Conservation (phyloP, 2,888 invertebrate species). For the Volucella zonaria region DNA sequence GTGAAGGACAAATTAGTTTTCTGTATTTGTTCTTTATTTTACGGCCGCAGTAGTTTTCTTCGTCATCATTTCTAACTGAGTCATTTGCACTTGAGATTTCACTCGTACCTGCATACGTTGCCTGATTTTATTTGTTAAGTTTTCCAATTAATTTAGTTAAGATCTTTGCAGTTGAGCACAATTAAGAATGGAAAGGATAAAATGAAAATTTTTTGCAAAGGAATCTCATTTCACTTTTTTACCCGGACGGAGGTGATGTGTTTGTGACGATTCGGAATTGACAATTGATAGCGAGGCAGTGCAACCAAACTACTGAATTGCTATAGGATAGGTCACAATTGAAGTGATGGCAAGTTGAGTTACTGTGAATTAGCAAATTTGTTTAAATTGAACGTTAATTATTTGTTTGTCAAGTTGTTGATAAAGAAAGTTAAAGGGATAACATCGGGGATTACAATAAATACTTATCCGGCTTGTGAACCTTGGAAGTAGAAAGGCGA, state of each 20-base stretch:
- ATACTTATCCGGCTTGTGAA: no score
- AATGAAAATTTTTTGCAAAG: conserved; percentile 10
- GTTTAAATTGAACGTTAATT: no score
- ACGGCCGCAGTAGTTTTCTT: conserved; percentile 50
- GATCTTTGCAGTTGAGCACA: neutral
- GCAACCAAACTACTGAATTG: conserved; percentile 28
- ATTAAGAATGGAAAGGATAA: conserved; percentile 11
- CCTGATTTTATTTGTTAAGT: neutral
- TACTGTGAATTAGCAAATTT: conserved; percentile 3
- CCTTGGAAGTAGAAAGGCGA: no score
- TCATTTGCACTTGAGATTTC: conserved; percentile 49
- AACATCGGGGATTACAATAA: no score
- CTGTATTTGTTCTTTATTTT: conserved; percentile 58
- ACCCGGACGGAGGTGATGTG: conserved; percentile 67
- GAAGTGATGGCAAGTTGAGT: no score
- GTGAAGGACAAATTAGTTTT: conserved; percentile 66
- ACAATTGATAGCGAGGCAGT: conserved; percentile 46
- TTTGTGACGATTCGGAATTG: conserved; percentile 55
- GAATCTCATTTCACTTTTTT: conserved; percentile 37
- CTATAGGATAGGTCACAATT: conserved; percentile 1
- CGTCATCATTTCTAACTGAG: conserved; percentile 59
- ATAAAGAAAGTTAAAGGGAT: no score
- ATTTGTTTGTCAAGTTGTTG: no score
- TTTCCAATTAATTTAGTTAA: conserved; percentile 1
- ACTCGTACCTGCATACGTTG: neutral